Percentiles rank a stretch among this genome's conserved stretches.
These are phyloP conservation scores for Dolichallabes microphthalmus DNA, from an alignment of 2,113 vertebrate genomes.

Conservation along the genomic window DNA sequence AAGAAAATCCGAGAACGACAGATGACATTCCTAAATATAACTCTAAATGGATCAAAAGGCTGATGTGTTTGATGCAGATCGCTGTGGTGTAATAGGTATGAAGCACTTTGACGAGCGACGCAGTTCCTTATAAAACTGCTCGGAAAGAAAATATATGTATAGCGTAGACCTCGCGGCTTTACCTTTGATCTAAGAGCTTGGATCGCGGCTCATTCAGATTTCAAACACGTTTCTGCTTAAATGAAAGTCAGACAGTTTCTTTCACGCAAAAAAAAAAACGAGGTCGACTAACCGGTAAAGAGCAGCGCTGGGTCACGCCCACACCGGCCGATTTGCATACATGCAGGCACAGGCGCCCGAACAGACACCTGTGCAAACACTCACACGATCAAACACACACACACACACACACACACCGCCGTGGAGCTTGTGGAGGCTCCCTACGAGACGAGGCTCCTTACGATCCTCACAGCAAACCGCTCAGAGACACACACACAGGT, in stretches of 20 bases:
- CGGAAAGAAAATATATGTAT: neutral
- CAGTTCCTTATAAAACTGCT: neutral
- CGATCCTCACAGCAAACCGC: neutral
- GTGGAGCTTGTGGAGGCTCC: neutral
- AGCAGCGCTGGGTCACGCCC: neutral
- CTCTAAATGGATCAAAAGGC: no score
- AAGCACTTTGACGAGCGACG: no score
- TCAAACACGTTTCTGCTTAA: neutral
- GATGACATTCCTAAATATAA: no score
- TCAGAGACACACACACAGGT: conserved; percentile 30
- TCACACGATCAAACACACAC: neutral
- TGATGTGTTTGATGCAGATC: no score
- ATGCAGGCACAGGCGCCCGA: neutral
- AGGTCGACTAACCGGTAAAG: conserved; percentile 9
- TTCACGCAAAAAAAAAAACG: neutral
- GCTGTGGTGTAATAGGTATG: no score
- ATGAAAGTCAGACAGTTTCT: neutral
- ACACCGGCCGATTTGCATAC: neutral
- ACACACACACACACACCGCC: neutral
- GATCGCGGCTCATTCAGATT: neutral
- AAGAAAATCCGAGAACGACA: no score
- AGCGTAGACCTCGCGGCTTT: neutral
- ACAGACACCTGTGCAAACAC: conserved; percentile 8
- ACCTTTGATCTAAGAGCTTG: neutral
- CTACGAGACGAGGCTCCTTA: neutral